These are phyloP conservation scores for Poecilia latipinna DNA, from an alignment of 2,113 vertebrate genomes.

Conservation along the genomic window DNA sequence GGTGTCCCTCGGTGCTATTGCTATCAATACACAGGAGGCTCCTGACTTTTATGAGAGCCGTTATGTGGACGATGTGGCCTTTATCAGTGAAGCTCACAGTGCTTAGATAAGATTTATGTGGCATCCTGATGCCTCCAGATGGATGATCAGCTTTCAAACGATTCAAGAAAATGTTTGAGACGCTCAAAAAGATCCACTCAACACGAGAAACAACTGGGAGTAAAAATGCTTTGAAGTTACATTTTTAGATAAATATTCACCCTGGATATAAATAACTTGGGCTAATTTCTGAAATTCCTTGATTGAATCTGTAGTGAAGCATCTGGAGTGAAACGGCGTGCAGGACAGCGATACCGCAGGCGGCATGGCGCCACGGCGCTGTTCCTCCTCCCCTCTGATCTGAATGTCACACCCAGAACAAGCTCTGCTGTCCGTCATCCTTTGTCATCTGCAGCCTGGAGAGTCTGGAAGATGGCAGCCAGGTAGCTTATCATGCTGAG, in stretches of 20 bases:
- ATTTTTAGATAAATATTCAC: not conserved
- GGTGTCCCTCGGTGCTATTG: slow-evolving; percentile 41
- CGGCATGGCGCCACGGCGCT: slow-evolving; percentile 1
- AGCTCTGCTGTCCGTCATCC: slow-evolving; percentile 48
- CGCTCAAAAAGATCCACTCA: not conserved
- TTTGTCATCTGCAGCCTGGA: slow-evolving; percentile 42
- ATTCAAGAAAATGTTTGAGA: slow-evolving; percentile 18
- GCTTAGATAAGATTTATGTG: slow-evolving; percentile 51
- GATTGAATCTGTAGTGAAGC: not conserved
- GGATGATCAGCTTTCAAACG: slow-evolving; percentile 35
- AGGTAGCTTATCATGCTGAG: slow-evolving; percentile 48
- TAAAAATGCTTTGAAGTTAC: not conserved
- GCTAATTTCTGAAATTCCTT: slow-evolving; percentile 3
- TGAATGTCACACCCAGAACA: slow-evolving; percentile 55
- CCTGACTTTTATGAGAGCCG: slow-evolving; percentile 45
- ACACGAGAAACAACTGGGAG: too few relatives aligned
- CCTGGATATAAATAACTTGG: not conserved
- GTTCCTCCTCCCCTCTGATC: slow-evolving; percentile 36
- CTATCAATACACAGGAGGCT: slow-evolving; percentile 29
- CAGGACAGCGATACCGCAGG: slow-evolving; percentile 1
- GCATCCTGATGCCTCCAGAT: slow-evolving; percentile 41
- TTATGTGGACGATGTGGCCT: slow-evolving; percentile 35
- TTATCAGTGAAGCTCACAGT: slow-evolving; percentile 48
- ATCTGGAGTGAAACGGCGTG: slow-evolving; percentile 8
- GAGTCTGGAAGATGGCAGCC: slow-evolving; percentile 33